phyloP scores from a whole-genome alignment of 2,797 vertebrate genomes.

The Ambastaia sidthimunki region DNA sequence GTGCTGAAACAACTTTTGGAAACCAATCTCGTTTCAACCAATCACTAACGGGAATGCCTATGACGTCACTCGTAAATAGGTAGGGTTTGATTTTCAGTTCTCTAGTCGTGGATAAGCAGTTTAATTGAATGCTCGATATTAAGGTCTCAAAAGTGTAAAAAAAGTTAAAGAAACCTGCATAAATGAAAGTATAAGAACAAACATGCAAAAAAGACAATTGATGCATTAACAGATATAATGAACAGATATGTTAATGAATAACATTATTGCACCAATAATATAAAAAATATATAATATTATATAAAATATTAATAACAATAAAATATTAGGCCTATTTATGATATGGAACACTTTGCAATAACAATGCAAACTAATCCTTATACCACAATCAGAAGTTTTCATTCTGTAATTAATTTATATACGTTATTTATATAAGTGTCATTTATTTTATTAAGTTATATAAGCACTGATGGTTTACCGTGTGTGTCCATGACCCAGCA shows the following conservation, averaged over 20 bases:
- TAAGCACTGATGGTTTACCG: not conserved
- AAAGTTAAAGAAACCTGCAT: no score
- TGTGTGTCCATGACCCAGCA: slow-evolving; percentile 21
- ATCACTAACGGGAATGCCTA: not conserved
- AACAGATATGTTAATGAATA: no score
- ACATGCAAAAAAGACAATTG: no score
- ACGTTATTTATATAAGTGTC: not conserved
- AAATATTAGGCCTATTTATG: not conserved
- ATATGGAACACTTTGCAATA: not conserved
- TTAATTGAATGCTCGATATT: not conserved
- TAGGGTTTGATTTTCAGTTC: slow-evolving; percentile 17
- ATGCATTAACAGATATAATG: no score
- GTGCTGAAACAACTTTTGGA: not conserved
- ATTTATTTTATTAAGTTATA: no score
- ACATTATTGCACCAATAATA: not conserved
- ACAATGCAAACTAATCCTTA: not conserved
- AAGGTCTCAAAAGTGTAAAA: not conserved
- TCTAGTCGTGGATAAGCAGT: not conserved
- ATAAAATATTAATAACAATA: not conserved
- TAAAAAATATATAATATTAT: no score
- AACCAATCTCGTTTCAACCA: not conserved
- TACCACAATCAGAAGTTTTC: not conserved
- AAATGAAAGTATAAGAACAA: no score
- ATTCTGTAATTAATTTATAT: not conserved
- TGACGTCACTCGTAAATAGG: slow-evolving; percentile 49